Conservation (phyloP, 2,888 invertebrate genomes). For the Cantharis nigra region DNA sequence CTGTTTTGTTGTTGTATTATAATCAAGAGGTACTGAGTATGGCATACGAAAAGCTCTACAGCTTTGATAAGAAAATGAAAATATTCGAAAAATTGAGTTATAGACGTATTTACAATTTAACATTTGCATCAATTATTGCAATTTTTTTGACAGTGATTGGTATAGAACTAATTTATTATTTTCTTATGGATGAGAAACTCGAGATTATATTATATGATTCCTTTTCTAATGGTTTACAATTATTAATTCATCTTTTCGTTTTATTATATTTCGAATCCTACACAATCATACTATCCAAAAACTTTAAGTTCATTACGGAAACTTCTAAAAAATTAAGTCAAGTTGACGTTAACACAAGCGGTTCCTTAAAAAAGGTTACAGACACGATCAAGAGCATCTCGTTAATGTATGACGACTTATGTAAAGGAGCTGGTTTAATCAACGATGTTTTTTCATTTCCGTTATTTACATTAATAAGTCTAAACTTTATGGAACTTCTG, state of each 20-base stretch:
- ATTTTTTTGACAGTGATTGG: constrained; percentile 4
- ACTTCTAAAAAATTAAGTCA: constrained; percentile 9
- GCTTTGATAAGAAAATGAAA: constrained; percentile 14
- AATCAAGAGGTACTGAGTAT: constrained; percentile 6
- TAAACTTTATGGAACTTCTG: constrained; percentile 23
- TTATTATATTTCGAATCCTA: constrained; percentile 18
- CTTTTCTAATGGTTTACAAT: constrained; percentile 17
- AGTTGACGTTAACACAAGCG: not conserved
- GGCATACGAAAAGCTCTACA: constrained; percentile 9
- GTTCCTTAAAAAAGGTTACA: not conserved
- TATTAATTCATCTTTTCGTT: constrained; percentile 13
- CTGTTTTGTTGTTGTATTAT: constrained; percentile 5
- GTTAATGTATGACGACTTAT: constrained; percentile 23
- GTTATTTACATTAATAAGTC: constrained; percentile 18
- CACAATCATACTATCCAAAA: constrained; percentile 5
- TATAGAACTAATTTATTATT: constrained; percentile 6
- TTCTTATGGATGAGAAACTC: not conserved
- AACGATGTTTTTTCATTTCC: constrained; percentile 21
- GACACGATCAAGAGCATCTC: constrained; percentile 14
- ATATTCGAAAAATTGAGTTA: constrained; percentile 7
- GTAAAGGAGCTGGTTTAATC: constrained; percentile 16
- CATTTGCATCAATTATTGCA: not conserved
- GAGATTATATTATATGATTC: constrained; percentile 2
- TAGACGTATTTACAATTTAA: not conserved
- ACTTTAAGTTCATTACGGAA: constrained; percentile 13